Base-by-base conservation (phyloP, 64 coral and sea anemone species). In the Cladopsammia gracilis region DNA sequence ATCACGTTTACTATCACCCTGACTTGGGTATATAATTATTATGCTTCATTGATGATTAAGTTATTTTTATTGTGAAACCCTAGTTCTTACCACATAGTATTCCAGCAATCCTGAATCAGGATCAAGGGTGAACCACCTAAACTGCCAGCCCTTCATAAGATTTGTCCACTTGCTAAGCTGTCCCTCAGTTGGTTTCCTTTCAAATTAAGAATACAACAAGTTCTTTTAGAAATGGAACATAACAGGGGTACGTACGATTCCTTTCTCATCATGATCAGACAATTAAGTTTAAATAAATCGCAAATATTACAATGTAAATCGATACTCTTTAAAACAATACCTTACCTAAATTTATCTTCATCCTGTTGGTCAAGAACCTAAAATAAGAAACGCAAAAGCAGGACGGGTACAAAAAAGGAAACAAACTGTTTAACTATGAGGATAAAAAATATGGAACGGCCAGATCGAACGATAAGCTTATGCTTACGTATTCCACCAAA, bases 91-190 rank as follows among this genome's bases (percentile, higher is more conserved):
- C 91, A 99, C 94, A 94, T 99, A 99, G 79, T 99, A 99, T 22
- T 99, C 98, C 50, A 99, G 23, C 34, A 96, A 48, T 57, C 98
- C 98, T 23, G 98, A 89, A 83, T 94, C 94, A 67, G 98, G 94
- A 61, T 99, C 95, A 20, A 99, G 19, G 3, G 95, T 96, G 45
- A 99, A 99, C 98, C 98, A 99, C 14, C 98, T 95, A 81, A 94
- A 99, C 48, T 99, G 98, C 98, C 98, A 99, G 13, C 98, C 98
- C 48, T 96, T 99, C 88, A 99, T 93, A 0, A 96, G 85, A 85
- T 99, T 99, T 13, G 98, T 99, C 98, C 98, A 99, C 70, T 99
- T 99, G 75, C 94, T 99, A 44, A 99, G 73, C 42, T 99, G 98
- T 15, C 98, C 98, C 70, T 96, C 94, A 64, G 96, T 92, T 49